These are phyloP conservation scores for Nesidiocoris tenuis DNA, from an alignment of 2,888 invertebrate genomes.

Conservation along the genomic window DNA sequence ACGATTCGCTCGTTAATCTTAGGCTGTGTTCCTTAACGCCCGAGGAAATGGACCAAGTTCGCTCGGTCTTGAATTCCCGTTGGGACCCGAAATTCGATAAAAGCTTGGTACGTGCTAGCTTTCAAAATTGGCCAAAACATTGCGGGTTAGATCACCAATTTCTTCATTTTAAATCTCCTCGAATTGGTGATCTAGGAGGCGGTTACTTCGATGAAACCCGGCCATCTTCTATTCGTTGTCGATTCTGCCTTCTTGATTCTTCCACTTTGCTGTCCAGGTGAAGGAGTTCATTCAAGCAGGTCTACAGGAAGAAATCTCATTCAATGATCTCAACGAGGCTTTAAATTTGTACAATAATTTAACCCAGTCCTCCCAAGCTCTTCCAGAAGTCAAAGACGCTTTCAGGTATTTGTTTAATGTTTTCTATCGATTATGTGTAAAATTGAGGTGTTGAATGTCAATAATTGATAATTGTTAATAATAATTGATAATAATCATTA, in stretches of 20 bases:
- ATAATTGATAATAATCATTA: no score
- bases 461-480: no score
- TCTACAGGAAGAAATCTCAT: conserved; percentile 8
- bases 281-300: not conserved
- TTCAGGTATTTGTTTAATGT: conserved; percentile 12
- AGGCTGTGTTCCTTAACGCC: not conserved
- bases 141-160: not conserved
- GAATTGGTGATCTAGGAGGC: no score
- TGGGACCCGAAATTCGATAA: conserved; percentile 18
- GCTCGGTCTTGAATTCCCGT: conserved; percentile 2
- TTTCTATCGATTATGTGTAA: no score
- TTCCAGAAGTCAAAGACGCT: not conserved
- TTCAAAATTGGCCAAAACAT: not conserved
- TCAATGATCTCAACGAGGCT: conserved; percentile 9
- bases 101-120: not conserved
- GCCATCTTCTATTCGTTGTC: no score
- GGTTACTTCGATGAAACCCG: no score
- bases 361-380: conserved; percentile 4
- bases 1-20: conserved; percentile 1
- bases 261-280: conserved; percentile 4
- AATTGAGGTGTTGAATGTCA: no score
- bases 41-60: not conserved
- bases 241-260: not conserved
- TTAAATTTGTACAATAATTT: conserved; percentile 1
- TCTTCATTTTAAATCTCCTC: no score